Conservation (phyloP, 2,797 vertebrate genomes). For the Amazona finschi region DNA sequence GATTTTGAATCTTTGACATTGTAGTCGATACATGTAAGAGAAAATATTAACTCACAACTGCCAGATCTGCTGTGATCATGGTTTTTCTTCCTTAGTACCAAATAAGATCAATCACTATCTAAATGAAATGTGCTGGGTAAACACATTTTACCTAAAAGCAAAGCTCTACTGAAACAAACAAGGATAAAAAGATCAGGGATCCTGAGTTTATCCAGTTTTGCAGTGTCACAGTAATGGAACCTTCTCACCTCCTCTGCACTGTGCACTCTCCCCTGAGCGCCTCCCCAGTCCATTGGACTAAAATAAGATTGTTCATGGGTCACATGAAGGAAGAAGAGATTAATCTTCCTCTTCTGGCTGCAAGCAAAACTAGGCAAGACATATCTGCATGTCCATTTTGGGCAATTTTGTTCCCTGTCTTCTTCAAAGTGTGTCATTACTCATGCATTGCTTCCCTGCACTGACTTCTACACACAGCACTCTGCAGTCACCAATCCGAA, state of each 20-base stretch:
- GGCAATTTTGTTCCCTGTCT: background rate
- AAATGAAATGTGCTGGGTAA: background rate
- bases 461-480: background rate
- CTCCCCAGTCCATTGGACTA: background rate
- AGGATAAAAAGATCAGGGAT: background rate
- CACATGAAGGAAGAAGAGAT: background rate
- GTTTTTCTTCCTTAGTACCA: background rate
- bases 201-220: background rate
- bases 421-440: background rate
- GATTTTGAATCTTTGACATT: constrained; percentile 52
- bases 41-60: constrained; percentile 44
- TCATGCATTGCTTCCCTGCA: background rate
- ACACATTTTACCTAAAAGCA: background rate
- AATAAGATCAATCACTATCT: background rate
- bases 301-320: background rate
- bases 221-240: background rate
- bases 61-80: constrained; percentile 13
- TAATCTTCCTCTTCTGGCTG: background rate
- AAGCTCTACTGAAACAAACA: background rate
- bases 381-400: background rate
- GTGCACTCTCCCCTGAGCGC: background rate
- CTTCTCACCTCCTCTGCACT: background rate
- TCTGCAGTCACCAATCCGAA: background rate
- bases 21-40: background rate
- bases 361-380: background rate